A percentile compares a stretch with the other conserved stretches of the same genome.
These are phyloP conservation scores for Cardiocondyla obscurior DNA, from an alignment of 1,140 invertebrate species.

Conservation along the genomic window DNA sequence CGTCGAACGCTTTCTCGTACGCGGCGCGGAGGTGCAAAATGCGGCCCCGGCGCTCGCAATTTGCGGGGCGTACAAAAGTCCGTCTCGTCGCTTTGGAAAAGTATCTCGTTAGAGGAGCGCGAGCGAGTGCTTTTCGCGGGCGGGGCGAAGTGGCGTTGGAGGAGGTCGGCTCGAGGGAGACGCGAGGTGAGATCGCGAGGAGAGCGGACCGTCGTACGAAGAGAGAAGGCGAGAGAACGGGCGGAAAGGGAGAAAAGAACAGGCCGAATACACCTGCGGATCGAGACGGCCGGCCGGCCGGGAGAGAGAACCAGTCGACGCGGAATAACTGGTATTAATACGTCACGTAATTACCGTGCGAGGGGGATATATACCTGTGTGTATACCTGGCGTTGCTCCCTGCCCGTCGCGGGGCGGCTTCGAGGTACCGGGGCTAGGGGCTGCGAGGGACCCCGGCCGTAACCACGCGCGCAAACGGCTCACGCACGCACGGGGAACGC, in stretches of 20 bases:
- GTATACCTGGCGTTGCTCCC: slow-evolving; percentile 52
- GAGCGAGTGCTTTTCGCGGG: slow-evolving; percentile 32
- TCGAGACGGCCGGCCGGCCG: slow-evolving; percentile 69
- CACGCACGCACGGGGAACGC: background rate
- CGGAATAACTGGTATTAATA: slow-evolving; percentile 83
- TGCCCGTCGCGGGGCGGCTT: slow-evolving; percentile 45
- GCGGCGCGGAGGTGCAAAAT: slow-evolving; percentile 4
- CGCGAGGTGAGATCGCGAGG: background rate
- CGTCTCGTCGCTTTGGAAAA: slow-evolving; percentile 7
- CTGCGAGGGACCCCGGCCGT: background rate
- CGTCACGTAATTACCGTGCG: slow-evolving; percentile 82
- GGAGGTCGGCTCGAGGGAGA: background rate
- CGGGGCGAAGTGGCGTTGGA: slow-evolving; percentile 11
- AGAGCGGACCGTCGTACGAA: background rate
- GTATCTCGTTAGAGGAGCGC: slow-evolving; percentile 28
- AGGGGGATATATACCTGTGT: slow-evolving; percentile 69
- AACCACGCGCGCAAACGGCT: slow-evolving; percentile 22
- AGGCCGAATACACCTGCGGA: slow-evolving; percentile 79
- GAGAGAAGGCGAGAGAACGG: background rate
- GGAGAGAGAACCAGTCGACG: slow-evolving; percentile 77
- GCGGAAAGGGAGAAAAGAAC: slow-evolving; percentile 61
- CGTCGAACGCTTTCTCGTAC: background rate
- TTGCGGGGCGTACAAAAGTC: slow-evolving; percentile 19
- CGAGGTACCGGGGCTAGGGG: background rate
- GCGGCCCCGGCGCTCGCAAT: slow-evolving; percentile 1